Evolutionary conservation across 2,113 vertebrate genomes (phyloP).

Genomic region (Himantopus leucocephalus): DNA sequence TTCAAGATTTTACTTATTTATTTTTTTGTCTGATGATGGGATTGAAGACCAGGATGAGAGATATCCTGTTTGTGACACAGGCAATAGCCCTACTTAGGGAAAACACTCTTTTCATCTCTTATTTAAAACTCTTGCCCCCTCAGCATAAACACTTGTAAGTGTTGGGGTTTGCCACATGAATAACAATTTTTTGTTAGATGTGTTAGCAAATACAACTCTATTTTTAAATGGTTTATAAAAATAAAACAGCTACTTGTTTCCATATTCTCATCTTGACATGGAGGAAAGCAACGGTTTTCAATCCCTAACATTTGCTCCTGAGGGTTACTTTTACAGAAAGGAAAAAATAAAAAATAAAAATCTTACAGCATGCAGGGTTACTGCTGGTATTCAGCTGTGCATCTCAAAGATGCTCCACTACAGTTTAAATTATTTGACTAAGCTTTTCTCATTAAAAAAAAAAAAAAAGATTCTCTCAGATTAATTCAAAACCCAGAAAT

Average conservation of each 20-base stretch:
- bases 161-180: background rate
- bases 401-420: background rate
- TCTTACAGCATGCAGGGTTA: background rate
- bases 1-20: background rate
- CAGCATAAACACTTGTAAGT: background rate
- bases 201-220: background rate
- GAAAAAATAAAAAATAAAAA: background rate
- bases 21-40: background rate
- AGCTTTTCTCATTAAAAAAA: background rate
- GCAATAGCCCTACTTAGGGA: background rate
- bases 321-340: background rate
- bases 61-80: background rate
- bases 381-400: background rate
- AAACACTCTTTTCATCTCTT: background rate
- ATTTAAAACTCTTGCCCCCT: background rate
- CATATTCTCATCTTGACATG: background rate
- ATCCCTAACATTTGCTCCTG: background rate
- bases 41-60: background rate
- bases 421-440: background rate
- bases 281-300: background rate
- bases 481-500: background rate
- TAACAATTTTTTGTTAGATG: background rate
- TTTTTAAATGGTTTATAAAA: background rate
- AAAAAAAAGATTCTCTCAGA: background rate
- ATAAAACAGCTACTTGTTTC: background rate